Evolutionary conservation across 1,140 invertebrate genomes (phyloP), one percentile per base, ranked within the genome.

Genomic region (Homalodisca vitripennis): DNA sequence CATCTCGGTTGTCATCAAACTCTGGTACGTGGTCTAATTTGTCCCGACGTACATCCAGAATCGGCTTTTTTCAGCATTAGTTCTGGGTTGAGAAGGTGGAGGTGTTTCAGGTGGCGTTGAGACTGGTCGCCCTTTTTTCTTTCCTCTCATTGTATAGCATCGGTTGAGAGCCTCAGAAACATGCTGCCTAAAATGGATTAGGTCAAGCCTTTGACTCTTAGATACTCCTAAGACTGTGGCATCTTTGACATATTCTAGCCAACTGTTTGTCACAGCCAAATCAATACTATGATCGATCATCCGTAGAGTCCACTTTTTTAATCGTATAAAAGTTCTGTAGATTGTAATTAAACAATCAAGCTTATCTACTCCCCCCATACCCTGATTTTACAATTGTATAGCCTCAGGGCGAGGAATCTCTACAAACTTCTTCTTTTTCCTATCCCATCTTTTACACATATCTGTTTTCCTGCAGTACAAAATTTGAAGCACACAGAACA

Each of bases 301-400:
- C 22, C 68, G 26, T 1, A 72, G 14, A 10, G 72, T 73, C 72
- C 68, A 67, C 51, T 72, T 73, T 14, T 48, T 22, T 13, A 68
- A 71, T 22, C 67, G 14, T 2, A 73, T 69, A 65, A 69, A 71
- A 27, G 31, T 68, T 30, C 63, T 64, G 30, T 73, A 74, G 14
- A 67, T 29, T 24, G 72, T 68, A 29, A 75, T 73, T 3, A 76
- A 51, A 30, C 69, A 70, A 46, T 77, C 77, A 26, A 66, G 65
- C 13, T 71, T 51, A 72, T 81, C 79, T 41, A 81, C 76, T 22
- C 80, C 79, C 12, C 78, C 78, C 79, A 81, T 81, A 62, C 70
- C 75, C 55, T 73, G 71, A 71, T 81, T 82, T 73, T 81, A 81
- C 32, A 73, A 46, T 63, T 75, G 75, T 1, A 81, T 69, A 32